Base-by-base conservation (phyloP, 2,113 vertebrate species). In the Saimiri boliviensis region DNA sequence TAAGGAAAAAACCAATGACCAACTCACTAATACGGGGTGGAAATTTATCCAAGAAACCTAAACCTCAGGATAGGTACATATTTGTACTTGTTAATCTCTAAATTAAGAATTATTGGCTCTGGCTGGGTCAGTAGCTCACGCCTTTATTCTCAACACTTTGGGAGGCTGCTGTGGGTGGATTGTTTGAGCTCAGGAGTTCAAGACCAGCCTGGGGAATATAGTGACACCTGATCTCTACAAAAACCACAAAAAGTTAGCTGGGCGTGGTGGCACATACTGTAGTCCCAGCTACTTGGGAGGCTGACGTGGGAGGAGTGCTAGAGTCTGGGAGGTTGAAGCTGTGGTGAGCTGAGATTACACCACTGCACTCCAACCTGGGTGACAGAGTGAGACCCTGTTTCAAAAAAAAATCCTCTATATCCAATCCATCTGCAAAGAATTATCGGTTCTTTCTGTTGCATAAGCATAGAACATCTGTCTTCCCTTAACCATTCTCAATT, bases 1-100 rank as follows among this genome's bases (percentile, higher is more conserved):
- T 94, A 86, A 92, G 83, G 96, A 95, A 42, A 74, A 96, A 90
- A 68, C 49, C 56, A 93, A 86, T 60, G 42, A 82, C 30, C 21
- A 92, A 35, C 23, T 85, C 68, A 73, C 4, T 89, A n/a, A 56
- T 37, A 77, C 19, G 45, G 42, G 8, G 17, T 35, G 71, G 42
- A 70, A 80, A 83, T 84, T 92, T 92, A 84, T 77, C 40, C 30
- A 81, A 93, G 49, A 91, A 80, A 40, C 35, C 76, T 32, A 16
- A 91, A 89, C 16, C 37, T 45, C 25, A 3, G 23, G 30, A 81
- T 94, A 96, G 30, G 16, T 68, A 94, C 91, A 37, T 91, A 35
- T 60, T 83, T 76, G 9, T 91, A 70, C n/a, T 79, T 95, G 16
- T 60, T 42, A 83, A 71, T 73, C 40, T 89, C 60, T 68, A 71